These are phyloP conservation scores for Phragmatobia fuliginosa DNA, from an alignment of 2,888 invertebrate species.

Conservation along the genomic window DNA sequence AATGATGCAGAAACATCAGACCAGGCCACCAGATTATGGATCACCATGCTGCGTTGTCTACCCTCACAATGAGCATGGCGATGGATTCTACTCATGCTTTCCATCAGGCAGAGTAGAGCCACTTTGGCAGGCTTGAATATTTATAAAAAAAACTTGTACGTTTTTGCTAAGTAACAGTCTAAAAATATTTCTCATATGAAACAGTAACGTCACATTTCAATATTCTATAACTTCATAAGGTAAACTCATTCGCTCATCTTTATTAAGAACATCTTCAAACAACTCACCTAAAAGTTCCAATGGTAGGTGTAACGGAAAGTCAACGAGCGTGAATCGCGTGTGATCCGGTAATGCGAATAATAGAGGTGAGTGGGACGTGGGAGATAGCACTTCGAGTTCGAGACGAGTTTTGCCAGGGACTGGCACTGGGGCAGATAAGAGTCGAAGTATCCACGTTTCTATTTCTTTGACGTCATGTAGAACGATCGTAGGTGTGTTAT, in stretches of 20 bases:
- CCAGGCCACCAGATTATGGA: too few species aligned
- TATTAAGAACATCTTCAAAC: background rate
- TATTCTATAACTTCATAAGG: background rate
- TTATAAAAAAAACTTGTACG: too few species aligned
- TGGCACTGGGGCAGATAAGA: slow-evolving; percentile 98
- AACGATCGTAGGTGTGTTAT: slow-evolving; percentile 94
- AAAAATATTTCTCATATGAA: too few species aligned
- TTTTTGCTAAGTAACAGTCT: too few species aligned
- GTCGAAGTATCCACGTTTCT: slow-evolving; percentile 98
- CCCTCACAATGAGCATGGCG: too few species aligned
- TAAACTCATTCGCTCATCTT: background rate
- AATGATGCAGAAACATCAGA: too few species aligned
- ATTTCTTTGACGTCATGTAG: slow-evolving; percentile 98
- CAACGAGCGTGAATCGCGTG: slow-evolving; percentile 98
- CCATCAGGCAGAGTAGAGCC: too few species aligned
- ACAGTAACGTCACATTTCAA: background rate
- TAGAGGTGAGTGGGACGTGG: slow-evolving; percentile 93
- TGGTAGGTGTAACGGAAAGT: slow-evolving; percentile 99
- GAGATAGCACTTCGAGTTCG: slow-evolving; percentile 94
- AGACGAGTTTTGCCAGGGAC: slow-evolving; percentile 98
- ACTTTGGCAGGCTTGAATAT: too few species aligned
- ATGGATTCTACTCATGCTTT: too few species aligned
- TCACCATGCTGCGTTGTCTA: too few species aligned
- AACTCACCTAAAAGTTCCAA: slow-evolving; percentile 94
- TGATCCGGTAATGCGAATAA: slow-evolving; percentile 98